Base-by-base conservation (phyloP, 1,140 invertebrate genomes). In the Penaeus chinensis region DNA sequence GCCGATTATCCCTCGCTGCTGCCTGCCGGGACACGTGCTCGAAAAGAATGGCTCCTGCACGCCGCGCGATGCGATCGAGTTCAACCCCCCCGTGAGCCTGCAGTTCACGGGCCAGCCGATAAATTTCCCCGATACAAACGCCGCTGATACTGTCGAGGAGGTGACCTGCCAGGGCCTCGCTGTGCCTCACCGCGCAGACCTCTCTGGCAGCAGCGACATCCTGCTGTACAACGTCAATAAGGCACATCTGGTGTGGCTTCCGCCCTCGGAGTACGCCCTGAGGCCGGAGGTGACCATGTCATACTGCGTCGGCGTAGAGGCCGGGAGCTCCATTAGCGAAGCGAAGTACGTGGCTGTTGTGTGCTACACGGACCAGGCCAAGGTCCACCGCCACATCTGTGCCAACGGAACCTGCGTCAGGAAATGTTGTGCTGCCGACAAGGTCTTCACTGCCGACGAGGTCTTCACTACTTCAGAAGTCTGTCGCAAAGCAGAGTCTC, bases 231-330 rank as follows among this genome's bases (percentile, higher is more conserved):
- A 24, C 3, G 18, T 20, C 20, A 18, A 19, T 3, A 42, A 22
- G 7, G 76, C 62, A 1, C 0, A 37, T 13, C 54, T 85, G 20
- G 0, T 2, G 13, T 79, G 77, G 62, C 24, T 20, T 11, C 20
- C 77, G 16, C 22, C 62, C 5, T 11, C 65, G 5, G 54, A 54
- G 54, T 42, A 54, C 7, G 20, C 54, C n/a, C 3, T 20, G 3
- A 2, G 4, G 13, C 0, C 22, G 0, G 22, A 65, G 16, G 27
- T 11, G 0, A 22, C 37, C 18, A 22, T 37, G 3, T 5, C 78
- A 2, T 85, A 79, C 63, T 85, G 84, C 27, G 84, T 85, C 0
- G 84, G 62, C 22, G 13, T 79, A n/a, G 37, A 85, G 16, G 62
- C 54, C 2, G 54, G 79, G 11, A n/a, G 8, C 18, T 54, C 74